Percentiles rank a stretch among this genome's conserved stretches.
Conservation (phyloP, 2,797 vertebrate genomes). For the Silurus lanzhouensis region DNA sequence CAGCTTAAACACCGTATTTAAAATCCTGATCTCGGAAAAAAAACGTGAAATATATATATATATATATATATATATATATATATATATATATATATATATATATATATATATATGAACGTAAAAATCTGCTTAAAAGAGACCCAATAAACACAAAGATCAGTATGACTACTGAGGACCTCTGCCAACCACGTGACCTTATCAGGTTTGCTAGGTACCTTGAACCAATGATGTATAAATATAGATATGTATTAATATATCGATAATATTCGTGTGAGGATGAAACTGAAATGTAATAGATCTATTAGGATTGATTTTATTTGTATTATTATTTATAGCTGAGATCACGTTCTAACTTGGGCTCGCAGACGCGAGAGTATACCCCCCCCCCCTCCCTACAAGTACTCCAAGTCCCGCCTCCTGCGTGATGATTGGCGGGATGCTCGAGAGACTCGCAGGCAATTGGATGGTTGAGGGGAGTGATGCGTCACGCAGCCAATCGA, state of each 20-base stretch:
- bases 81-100: no score
- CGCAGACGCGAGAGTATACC: no score
- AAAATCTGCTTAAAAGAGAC: background rate
- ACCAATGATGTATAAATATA: no score
- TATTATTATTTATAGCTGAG: no score
- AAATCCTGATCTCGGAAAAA: background rate
- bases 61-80: no score
- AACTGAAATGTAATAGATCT: no score
- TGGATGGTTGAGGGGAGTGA: background rate
- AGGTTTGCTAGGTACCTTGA: background rate
- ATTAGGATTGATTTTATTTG: no score
- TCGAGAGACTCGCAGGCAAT: background rate
- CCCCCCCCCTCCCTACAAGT: background rate
- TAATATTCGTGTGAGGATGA: no score
- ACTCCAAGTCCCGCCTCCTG: background rate
- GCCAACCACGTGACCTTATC: slow-evolving; percentile 5
- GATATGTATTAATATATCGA: no score
- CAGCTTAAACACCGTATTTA: background rate
- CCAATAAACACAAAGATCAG: background rate
- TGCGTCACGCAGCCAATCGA: background rate
- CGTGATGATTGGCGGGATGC: background rate
- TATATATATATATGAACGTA: no score
- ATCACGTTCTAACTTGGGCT: no score
- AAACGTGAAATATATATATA: no score
- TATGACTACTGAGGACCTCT: background rate